Evolutionary conservation across 2,888 invertebrate species (phyloP).

Genomic region (Tethea ocularis): DNA sequence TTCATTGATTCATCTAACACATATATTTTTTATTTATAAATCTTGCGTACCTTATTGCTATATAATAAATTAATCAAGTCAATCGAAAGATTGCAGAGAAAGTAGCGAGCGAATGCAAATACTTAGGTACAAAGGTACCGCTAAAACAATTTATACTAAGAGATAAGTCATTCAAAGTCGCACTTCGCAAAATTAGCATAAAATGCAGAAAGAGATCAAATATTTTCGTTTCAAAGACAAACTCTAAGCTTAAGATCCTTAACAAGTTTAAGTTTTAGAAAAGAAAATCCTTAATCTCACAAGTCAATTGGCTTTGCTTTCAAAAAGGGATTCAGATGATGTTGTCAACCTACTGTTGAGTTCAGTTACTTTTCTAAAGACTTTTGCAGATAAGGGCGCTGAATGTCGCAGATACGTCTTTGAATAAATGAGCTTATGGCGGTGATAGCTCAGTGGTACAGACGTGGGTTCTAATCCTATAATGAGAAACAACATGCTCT

Average conservation of each 20-base stretch:
- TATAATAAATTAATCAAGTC: no score
- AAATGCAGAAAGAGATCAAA: slow-evolving; percentile 41
- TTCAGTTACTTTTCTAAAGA: not conserved
- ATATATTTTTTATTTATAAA: no score
- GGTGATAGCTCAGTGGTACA: not conserved
- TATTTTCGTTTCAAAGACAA: slow-evolving; percentile 45
- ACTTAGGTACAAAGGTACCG: not conserved
- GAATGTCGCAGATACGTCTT: not conserved
- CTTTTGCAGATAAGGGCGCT: not conserved
- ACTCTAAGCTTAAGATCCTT: slow-evolving; percentile 23
- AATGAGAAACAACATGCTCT: no score
- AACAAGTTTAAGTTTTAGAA: slow-evolving; percentile 32
- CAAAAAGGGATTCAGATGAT: not conserved
- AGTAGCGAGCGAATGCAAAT: not conserved
- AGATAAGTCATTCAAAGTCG: slow-evolving; percentile 18
- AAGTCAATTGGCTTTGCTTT: not conserved
- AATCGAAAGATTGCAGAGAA: not conserved
- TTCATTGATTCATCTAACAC: no score
- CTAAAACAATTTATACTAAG: not conserved
- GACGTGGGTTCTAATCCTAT: no score
- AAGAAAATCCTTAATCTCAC: slow-evolving; percentile 7
- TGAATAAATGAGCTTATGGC: not conserved
- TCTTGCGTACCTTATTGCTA: no score
- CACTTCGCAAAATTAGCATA: slow-evolving; percentile 32
- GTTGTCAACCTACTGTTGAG: not conserved